These are phyloP conservation scores for Calliopum simillimum DNA, from an alignment of 2,888 invertebrate genomes.

Conservation along the genomic window DNA sequence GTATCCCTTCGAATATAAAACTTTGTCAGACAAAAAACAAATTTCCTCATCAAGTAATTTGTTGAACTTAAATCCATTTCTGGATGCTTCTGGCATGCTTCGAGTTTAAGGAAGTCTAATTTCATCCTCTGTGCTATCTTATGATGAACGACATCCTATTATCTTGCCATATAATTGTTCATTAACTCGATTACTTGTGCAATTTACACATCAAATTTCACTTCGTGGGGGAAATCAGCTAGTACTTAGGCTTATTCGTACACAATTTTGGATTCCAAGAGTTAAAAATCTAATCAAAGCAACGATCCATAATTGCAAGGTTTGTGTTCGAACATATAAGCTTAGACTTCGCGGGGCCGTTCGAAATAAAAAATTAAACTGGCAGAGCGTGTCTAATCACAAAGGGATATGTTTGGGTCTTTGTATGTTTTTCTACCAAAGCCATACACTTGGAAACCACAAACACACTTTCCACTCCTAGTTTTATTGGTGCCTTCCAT, in stretches of 20 bases:
- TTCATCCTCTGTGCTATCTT: conserved; percentile 8
- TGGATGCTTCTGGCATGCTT: conserved; percentile 10
- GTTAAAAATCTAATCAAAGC: conserved; percentile 6
- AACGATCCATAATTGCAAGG: too few relatives aligned
- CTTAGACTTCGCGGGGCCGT: conserved; percentile 34
- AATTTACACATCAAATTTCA: neutral
- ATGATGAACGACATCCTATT: conserved; percentile 28
- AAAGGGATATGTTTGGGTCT: too few relatives aligned
- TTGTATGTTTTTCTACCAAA: too few relatives aligned
- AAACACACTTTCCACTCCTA: conserved; percentile 33
- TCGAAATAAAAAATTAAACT: conserved; percentile 31
- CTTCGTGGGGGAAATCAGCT: neutral
- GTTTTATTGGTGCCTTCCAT: conserved; percentile 37
- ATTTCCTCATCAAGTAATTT: too few relatives aligned
- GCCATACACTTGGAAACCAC: too few relatives aligned
- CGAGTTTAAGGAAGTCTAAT: neutral
- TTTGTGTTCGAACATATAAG: conserved; percentile 14
- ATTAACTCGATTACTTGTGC: neutral
- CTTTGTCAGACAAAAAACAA: too few relatives aligned
- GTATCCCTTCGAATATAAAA: too few relatives aligned
- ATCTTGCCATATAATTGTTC: conserved; percentile 16
- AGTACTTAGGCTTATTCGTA: neutral
- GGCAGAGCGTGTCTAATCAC: too few relatives aligned
- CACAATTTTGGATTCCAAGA: neutral
- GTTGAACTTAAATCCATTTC: conserved; percentile 20